These are phyloP conservation scores for Rhodeus uyekii DNA, from an alignment of 2,797 vertebrate genomes.

Conservation along the genomic window DNA sequence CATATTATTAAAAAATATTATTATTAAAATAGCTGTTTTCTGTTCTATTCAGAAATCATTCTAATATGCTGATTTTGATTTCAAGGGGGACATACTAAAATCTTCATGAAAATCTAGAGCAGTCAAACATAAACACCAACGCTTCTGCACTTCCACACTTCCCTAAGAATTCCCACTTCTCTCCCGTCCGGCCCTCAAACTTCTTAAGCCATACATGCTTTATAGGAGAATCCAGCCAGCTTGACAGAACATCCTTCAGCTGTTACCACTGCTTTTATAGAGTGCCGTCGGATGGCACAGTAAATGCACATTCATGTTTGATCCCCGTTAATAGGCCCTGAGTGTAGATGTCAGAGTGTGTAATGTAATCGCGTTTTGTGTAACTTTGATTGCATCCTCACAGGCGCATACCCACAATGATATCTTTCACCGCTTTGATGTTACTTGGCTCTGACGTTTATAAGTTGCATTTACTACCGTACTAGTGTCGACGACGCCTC, in stretches of 20 bases:
- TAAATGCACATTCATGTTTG: constrained; percentile 19
- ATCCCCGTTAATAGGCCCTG: constrained; percentile 8
- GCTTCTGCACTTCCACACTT: neutral
- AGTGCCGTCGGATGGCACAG: constrained; percentile 54
- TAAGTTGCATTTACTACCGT: constrained; percentile 27
- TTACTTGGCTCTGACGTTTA: constrained; percentile 20
- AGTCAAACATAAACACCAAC: constrained; percentile 21
- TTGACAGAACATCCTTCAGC: constrained; percentile 28
- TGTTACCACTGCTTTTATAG: constrained; percentile 45
- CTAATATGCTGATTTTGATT: no score
- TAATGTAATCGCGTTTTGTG: constrained; percentile 56
- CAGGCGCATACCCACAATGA: constrained; percentile 45
- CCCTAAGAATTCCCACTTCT: constrained; percentile 15
- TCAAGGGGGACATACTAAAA: neutral
- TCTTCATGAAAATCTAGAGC: neutral
- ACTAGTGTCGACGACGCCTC: constrained; percentile 23
- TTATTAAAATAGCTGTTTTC: neutral
- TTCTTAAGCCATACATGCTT: neutral
- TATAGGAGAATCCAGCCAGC: constrained; percentile 26
- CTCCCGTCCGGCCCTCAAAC: neutral
- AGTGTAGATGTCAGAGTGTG: constrained; percentile 22
- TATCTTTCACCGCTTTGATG: constrained; percentile 58
- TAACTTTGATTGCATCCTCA: constrained; percentile 61
- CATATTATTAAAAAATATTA: no score
- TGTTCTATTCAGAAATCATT: neutral